Percentiles rank a stretch among this genome's conserved stretches.
Evolutionary conservation across 1,140 invertebrate species (phyloP).

Genomic region (Drosophila erecta): DNA sequence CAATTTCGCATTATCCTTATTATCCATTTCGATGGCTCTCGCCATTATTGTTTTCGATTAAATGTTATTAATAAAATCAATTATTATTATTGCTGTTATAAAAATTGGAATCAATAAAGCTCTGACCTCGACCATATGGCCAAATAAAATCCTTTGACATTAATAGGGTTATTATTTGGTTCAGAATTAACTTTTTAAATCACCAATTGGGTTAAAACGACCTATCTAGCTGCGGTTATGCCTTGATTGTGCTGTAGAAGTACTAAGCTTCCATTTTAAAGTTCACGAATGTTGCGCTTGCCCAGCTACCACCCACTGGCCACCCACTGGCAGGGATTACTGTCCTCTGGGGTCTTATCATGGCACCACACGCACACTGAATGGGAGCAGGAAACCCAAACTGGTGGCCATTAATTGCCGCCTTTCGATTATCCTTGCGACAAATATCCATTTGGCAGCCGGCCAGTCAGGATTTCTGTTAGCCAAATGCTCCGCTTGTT

Average conservation of each 20-base stretch:
- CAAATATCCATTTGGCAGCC: slow-evolving; percentile 35
- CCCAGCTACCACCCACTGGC: background rate
- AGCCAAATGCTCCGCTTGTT: slow-evolving; percentile 50
- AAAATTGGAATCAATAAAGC: slow-evolving; percentile 17
- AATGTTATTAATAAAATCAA: slow-evolving; percentile 67
- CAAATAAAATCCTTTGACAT: background rate
- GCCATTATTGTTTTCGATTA: slow-evolving; percentile 67
- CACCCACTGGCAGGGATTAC: slow-evolving; percentile 24
- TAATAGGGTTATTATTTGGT: background rate
- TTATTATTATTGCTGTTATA: slow-evolving; percentile 42
- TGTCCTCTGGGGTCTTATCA: slow-evolving; percentile 27
- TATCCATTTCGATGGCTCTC: slow-evolving; percentile 58
- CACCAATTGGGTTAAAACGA: too few species aligned
- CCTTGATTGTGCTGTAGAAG: too few species aligned
- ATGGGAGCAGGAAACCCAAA: slow-evolving; percentile 16
- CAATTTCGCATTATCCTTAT: slow-evolving; percentile 61
- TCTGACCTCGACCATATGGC: slow-evolving; percentile 38
- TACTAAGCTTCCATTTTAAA: background rate
- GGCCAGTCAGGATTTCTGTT: slow-evolving; percentile 21
- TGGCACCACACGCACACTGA: slow-evolving; percentile 9
- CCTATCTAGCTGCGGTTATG: too few species aligned
- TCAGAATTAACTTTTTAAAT: background rate
- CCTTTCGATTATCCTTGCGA: slow-evolving; percentile 46
- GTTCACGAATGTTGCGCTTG: background rate
- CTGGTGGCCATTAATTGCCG: slow-evolving; percentile 47